Evolutionary conservation across 1,140 invertebrate genomes (phyloP).

Genomic region (Ceratina australensis): DNA sequence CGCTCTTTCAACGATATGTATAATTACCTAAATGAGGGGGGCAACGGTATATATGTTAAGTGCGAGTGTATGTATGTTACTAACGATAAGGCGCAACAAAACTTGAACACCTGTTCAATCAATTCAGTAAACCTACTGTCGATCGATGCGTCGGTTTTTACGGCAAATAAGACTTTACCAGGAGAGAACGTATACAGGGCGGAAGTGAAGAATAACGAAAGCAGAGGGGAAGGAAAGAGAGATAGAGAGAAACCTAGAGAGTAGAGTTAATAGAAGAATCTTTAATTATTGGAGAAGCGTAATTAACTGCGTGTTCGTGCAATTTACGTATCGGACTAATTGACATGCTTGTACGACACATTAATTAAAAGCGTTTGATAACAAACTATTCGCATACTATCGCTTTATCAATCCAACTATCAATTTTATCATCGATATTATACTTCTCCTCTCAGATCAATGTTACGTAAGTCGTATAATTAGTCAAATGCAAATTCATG

Average conservation of each 20-base stretch:
- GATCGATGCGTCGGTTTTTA: not conserved
- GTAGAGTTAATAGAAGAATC: too few relatives aligned
- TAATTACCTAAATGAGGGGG: constrained; percentile 1
- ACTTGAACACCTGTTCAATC: not conserved
- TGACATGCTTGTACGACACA: constrained; percentile 17
- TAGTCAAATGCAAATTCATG: not conserved
- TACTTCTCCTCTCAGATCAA: not conserved
- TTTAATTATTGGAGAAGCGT: constrained; percentile 6
- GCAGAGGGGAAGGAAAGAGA: not conserved
- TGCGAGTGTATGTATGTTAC: not conserved
- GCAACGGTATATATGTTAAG: not conserved
- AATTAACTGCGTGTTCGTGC: constrained; percentile 15
- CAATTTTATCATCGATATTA: not conserved
- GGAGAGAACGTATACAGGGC: not conserved
- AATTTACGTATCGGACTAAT: not conserved
- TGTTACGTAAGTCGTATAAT: not conserved
- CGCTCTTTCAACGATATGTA: too few relatives aligned
- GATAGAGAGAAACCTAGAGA: not conserved
- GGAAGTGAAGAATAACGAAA: not conserved
- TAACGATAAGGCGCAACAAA: not conserved
- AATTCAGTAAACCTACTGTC: not conserved
- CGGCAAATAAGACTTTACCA: too few relatives aligned
- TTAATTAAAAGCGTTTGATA: constrained; percentile 1
- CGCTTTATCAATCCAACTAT: not conserved
- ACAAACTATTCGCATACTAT: not conserved